These are phyloP conservation scores for Plagiodera versicolora DNA, from an alignment of 2,888 invertebrate species.

Conservation along the genomic window DNA sequence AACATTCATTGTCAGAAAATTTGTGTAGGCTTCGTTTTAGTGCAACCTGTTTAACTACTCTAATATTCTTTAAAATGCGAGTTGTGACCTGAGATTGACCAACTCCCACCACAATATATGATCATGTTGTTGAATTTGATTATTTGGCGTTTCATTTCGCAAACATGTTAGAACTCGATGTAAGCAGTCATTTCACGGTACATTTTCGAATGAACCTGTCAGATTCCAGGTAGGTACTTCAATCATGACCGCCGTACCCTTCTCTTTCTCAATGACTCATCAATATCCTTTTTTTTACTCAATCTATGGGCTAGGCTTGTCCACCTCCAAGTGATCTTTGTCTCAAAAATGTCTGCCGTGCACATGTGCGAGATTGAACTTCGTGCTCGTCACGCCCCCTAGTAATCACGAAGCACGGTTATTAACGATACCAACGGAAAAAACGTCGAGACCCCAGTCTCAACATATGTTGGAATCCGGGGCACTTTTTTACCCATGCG, in stretches of 20 bases:
- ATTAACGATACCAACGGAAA: background rate
- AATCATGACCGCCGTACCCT: background rate
- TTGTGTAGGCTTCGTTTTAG: no score
- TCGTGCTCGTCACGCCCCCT: constrained; percentile 6
- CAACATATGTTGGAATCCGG: constrained; percentile 6
- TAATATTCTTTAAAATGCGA: no score
- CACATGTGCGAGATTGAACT: constrained; percentile 21
- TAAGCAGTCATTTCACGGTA: no score
- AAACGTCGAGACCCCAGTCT: background rate
- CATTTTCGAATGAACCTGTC: no score
- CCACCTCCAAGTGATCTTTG: background rate
- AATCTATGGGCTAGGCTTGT: background rate
- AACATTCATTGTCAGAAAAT: no score
- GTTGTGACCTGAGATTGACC: no score
- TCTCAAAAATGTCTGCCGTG: constrained; percentile 2
- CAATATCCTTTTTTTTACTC: background rate
- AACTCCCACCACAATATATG: no score
- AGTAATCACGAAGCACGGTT: background rate
- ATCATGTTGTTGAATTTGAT: no score
- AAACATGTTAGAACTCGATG: no score
- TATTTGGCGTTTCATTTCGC: no score
- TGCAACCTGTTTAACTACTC: no score
- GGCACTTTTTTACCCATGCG: constrained; percentile 2
- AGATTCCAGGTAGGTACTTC: no score
- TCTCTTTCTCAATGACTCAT: background rate